phyloP scores from a whole-genome alignment of 2,797 vertebrate species.

The Neoniphon sammara region DNA sequence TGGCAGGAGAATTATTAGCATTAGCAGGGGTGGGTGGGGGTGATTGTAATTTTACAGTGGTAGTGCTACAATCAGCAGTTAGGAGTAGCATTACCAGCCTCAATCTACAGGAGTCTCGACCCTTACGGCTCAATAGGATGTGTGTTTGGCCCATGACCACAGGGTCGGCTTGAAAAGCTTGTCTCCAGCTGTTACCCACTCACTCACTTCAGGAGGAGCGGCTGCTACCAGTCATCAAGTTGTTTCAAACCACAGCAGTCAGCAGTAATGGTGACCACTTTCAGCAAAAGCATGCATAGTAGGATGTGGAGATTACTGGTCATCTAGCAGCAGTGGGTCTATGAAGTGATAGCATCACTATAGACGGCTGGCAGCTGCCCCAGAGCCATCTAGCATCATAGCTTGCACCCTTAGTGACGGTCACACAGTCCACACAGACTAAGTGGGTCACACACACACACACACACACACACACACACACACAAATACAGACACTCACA shows the following conservation, averaged over 20 bases:
- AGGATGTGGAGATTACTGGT: conserved; percentile 34
- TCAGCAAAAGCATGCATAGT: conserved; percentile 28
- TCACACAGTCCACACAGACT: conserved; percentile 49
- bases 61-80: conserved; percentile 32
- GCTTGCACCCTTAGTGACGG: conserved; percentile 59
- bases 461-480: conserved; percentile 42
- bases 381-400: conserved; percentile 47
- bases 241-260: conserved; percentile 39
- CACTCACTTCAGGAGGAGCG: conserved; percentile 44
- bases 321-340: conserved; percentile 38
- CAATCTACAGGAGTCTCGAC: conserved; percentile 37
- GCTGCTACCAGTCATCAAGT: conserved; percentile 37
- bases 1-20: conserved; percentile 4
- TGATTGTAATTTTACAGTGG: conserved; percentile 18
- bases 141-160: conserved; percentile 51
- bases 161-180: conserved; percentile 38
- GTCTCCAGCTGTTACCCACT: conserved; percentile 46
- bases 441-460: conserved; percentile 51
- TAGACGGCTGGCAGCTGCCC: conserved; percentile 23
- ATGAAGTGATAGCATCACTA: conserved; percentile 14
- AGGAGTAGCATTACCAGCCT: conserved; percentile 32
- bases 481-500: conserved; percentile 19
- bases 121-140: conserved; percentile 40
- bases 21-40: conserved; percentile 2
- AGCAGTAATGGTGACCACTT: conserved; percentile 36